These are phyloP conservation scores for Agriopis aurantiaria DNA, from an alignment of 2,888 invertebrate species.

Conservation along the genomic window DNA sequence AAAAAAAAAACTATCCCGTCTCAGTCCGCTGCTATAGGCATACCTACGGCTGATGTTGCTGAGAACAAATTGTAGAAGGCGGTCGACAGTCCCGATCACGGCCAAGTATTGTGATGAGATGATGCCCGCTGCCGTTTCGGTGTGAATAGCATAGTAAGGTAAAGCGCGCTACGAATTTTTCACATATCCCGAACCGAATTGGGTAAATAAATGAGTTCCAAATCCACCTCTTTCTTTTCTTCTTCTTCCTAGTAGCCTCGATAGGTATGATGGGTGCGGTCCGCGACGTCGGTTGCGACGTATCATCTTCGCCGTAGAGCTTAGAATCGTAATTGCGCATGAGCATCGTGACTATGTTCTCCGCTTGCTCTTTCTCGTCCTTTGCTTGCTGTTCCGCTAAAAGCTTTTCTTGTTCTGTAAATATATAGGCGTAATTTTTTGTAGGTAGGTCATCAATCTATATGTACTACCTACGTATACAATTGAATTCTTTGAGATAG, in stretches of 20 bases:
- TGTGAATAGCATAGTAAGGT: too few species aligned
- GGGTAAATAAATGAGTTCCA: background rate
- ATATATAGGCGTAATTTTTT: background rate
- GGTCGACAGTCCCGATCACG: too few species aligned
- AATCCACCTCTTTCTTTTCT: slow-evolving; percentile 74
- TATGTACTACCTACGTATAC: too few species aligned
- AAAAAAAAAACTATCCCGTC: too few species aligned
- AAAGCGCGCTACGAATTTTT: background rate
- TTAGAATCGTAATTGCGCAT: slow-evolving; percentile 74
- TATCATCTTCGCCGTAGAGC: slow-evolving; percentile 78
- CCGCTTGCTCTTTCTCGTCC: slow-evolving; percentile 73
- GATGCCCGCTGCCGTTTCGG: too few species aligned
- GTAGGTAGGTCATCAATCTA: too few species aligned
- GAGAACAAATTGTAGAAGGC: too few species aligned
- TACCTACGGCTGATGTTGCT: too few species aligned
- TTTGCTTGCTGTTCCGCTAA: slow-evolving; percentile 63
- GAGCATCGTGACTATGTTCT: slow-evolving; percentile 67
- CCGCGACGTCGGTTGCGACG: slow-evolving; percentile 78
- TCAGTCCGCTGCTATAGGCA: too few species aligned
- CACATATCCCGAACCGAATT: background rate
- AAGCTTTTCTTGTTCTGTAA: slow-evolving; percentile 60
- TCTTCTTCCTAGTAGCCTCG: slow-evolving; percentile 74
- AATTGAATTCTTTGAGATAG: too few species aligned
- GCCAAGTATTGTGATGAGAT: too few species aligned
- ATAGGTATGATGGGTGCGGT: slow-evolving; percentile 71